A percentile compares a stretch with the other conserved stretches of the same genome.
These are phyloP conservation scores for Lepidotrigona ventralis DNA, from an alignment of 1,140 invertebrate species.

Conservation along the genomic window DNA sequence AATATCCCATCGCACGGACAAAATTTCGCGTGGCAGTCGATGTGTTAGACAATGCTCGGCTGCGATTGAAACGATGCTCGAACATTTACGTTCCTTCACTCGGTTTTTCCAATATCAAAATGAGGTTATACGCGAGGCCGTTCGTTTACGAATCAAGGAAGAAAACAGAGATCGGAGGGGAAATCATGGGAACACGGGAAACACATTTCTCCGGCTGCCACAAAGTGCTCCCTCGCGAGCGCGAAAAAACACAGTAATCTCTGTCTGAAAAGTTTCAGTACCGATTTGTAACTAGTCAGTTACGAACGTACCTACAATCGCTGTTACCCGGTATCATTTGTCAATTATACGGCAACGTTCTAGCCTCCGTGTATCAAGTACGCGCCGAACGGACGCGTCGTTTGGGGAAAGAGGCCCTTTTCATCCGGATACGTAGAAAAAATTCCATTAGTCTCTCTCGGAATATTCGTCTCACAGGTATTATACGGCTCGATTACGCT, in stretches of 20 bases:
- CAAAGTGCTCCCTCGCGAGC: neutral
- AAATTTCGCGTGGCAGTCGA: too few species aligned
- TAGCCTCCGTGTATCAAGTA: neutral
- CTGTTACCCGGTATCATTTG: constrained; percentile 20
- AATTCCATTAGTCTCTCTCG: neutral
- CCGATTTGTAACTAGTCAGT: constrained; percentile 23
- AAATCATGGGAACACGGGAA: constrained; percentile 7
- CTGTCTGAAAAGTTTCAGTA: constrained; percentile 10
- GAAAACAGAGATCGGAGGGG: neutral
- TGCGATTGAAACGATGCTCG: neutral
- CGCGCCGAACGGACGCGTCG: neutral
- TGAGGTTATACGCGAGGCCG: too few species aligned
- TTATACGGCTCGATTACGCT: neutral
- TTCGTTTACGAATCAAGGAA: neutral
- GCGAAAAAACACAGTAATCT: neutral
- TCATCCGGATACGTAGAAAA: neutral
- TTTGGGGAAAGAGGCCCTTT: neutral
- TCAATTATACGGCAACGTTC: constrained; percentile 29
- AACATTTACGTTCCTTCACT: neutral
- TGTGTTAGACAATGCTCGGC: neutral
- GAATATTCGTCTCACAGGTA: constrained; percentile 44
- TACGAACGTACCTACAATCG: constrained; percentile 40
- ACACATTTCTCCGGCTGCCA: neutral
- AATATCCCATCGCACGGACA: too few species aligned
- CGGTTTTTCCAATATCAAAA: neutral